phyloP scores from a whole-genome alignment of 2,888 invertebrate species.

The Melieria omissa region DNA sequence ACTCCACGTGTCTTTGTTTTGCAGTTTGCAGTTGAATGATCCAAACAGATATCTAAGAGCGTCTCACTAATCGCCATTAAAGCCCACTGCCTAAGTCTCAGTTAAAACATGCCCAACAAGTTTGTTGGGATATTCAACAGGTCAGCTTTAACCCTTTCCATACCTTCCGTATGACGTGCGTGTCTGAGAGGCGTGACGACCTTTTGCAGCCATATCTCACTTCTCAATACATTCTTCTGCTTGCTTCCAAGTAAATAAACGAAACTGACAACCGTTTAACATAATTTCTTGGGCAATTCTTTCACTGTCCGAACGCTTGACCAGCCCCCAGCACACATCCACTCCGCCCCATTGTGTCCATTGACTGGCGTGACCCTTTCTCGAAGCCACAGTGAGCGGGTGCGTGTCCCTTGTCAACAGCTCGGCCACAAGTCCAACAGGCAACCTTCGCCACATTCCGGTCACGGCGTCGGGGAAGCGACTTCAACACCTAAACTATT shows the following conservation, averaged over 20 bases:
- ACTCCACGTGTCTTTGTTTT: too few species aligned
- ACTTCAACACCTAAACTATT: slow-evolving; percentile 52
- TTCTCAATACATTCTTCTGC: too few species aligned
- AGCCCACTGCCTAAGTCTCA: too few species aligned
- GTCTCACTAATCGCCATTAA: too few species aligned
- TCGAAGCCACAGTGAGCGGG: background rate
- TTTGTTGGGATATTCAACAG: too few species aligned
- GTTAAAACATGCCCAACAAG: too few species aligned
- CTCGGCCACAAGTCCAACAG: background rate
- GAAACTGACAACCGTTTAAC: slow-evolving; percentile 58
- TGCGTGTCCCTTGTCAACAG: slow-evolving; percentile 29
- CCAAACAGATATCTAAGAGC: too few species aligned
- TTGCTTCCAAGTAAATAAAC: background rate
- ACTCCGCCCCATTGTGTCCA: slow-evolving; percentile 13
- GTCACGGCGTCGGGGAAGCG: slow-evolving; percentile 3
- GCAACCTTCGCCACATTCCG: slow-evolving; percentile 56
- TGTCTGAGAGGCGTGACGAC: too few species aligned
- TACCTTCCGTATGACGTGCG: too few species aligned
- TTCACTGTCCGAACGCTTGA: slow-evolving; percentile 16
- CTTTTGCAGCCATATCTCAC: too few species aligned
- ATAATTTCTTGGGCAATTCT: slow-evolving; percentile 48
- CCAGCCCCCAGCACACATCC: slow-evolving; percentile 2
- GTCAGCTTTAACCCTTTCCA: too few species aligned
- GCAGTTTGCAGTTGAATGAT: too few species aligned
- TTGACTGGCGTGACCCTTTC: slow-evolving; percentile 24